Evolutionary conservation across 2,113 vertebrate genomes (phyloP).

Genomic region (Rhinoptilus africanus): DNA sequence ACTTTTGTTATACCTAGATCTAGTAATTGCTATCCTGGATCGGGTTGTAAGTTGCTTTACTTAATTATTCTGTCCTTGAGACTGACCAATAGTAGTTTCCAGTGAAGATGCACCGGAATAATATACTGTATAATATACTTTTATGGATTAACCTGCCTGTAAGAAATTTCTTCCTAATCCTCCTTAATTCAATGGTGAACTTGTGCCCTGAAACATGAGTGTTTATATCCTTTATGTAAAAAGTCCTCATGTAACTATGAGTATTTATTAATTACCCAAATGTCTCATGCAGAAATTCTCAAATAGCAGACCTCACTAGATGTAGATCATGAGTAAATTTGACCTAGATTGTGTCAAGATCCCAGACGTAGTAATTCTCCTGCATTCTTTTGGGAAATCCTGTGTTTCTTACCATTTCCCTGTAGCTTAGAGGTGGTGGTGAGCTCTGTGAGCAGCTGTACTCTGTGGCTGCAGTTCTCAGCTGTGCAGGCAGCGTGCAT

Average conservation of each 20-base stretch:
- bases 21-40: background rate
- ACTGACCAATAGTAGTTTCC: background rate
- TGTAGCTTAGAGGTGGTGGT: background rate
- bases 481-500: background rate
- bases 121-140: background rate
- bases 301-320: background rate
- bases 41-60: background rate
- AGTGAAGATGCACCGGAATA: background rate
- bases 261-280: background rate
- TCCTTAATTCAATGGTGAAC: background rate
- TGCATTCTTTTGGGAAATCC: background rate
- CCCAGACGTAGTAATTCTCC: background rate
- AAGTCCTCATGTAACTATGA: background rate
- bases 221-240: background rate
- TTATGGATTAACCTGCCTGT: background rate
- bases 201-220: background rate
- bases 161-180: background rate
- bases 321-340: background rate
- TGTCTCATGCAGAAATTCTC: background rate
- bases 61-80: background rate
- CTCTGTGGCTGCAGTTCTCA: background rate
- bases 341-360: background rate
- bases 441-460: too few relatives aligned
- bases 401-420: background rate
- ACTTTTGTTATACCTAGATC: background rate